Base-by-base conservation (phyloP, 1,140 invertebrate species). In the Octopus bimaculoides region DNA sequence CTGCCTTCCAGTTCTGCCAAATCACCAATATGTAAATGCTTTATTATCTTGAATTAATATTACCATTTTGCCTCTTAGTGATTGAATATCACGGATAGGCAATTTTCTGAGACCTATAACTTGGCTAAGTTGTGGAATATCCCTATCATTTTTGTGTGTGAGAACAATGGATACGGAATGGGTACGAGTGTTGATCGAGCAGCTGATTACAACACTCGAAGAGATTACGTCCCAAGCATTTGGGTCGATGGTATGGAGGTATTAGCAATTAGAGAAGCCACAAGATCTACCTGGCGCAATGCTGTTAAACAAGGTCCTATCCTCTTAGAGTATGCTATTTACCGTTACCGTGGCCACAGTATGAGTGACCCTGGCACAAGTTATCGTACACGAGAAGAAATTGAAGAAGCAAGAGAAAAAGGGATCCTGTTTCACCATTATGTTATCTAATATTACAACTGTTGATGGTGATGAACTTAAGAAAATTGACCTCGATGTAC, bases 151-250 rank as follows among this genome's bases (percentile, higher is more conserved):
- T 99, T 97, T 91, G 93, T 99, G 56, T 98, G 97, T 88, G 98
- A 99, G 91, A 99, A 99, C 88, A 99, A 99, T 90, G 94, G 95
- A 74, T 99, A 97, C 88, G 97, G 96, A 75, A 99, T 99, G 97
- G 98, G 98, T 77, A 99, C 98, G 2, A 95, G 95, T 83, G 92
- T 92, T 5, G 95, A 96, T 79, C 92, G 98, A 81, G 93, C 96
- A 1, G 94, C 95, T 0, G 93, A 96, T 52, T 99, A 97, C 90
- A 99, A 98, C 88, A 95, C 95, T 0, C 92, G 97, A 85, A 97
- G 97, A 80, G 97, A 99, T 91, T 98, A 95, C 88, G 91, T 99
- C 83, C 98, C 98, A 81, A 98, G 98, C 73, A 91, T 95, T 75
- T 93, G 93, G 94, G 93, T 98, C 75, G 97, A 99, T 92, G 98